phyloP scores from a whole-genome alignment of 2,797 vertebrate species.

The Mormyrus hasselquistii region DNA sequence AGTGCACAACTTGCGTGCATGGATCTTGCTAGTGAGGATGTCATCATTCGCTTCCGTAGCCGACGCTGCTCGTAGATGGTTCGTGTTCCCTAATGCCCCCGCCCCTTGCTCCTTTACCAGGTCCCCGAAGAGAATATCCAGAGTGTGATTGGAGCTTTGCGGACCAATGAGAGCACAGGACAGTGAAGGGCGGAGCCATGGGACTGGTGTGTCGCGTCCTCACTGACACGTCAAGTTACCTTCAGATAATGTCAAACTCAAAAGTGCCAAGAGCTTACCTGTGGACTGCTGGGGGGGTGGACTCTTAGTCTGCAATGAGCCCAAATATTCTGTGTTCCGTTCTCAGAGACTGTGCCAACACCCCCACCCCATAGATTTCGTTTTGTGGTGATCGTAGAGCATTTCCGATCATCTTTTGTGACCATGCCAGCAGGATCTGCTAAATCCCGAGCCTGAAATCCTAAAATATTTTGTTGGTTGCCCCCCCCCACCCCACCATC shows the following conservation, averaged over 20 bases:
- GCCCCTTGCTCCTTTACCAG: slow-evolving; percentile 49
- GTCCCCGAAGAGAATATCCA: slow-evolving; percentile 97
- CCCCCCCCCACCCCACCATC: neutral
- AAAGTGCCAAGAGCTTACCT: slow-evolving; percentile 62
- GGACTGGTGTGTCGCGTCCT: slow-evolving; percentile 34
- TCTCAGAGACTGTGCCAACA: slow-evolving; percentile 37
- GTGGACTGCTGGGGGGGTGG: slow-evolving; percentile 39
- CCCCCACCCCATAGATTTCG: slow-evolving; percentile 30
- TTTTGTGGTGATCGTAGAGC: slow-evolving; percentile 24
- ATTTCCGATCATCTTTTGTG: slow-evolving; percentile 20
- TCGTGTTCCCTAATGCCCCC: neutral
- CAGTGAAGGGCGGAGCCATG: slow-evolving; percentile 48
- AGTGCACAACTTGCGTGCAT: neutral
- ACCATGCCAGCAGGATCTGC: slow-evolving; percentile 32
- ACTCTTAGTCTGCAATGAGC: slow-evolving; percentile 28
- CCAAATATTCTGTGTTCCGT: slow-evolving; percentile 17
- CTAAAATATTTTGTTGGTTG: slow-evolving; percentile 14
- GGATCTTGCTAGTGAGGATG: neutral
- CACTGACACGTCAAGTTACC: slow-evolving; percentile 47
- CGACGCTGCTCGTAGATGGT: neutral
- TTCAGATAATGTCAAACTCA: slow-evolving; percentile 44
- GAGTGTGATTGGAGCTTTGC: slow-evolving; percentile 82
- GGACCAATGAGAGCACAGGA: slow-evolving; percentile 60
- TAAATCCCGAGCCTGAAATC: neutral
- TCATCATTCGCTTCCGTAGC: neutral